These are phyloP conservation scores for Drosophila anomalata DNA, from an alignment of 2,888 invertebrate genomes.

Conservation along the genomic window DNA sequence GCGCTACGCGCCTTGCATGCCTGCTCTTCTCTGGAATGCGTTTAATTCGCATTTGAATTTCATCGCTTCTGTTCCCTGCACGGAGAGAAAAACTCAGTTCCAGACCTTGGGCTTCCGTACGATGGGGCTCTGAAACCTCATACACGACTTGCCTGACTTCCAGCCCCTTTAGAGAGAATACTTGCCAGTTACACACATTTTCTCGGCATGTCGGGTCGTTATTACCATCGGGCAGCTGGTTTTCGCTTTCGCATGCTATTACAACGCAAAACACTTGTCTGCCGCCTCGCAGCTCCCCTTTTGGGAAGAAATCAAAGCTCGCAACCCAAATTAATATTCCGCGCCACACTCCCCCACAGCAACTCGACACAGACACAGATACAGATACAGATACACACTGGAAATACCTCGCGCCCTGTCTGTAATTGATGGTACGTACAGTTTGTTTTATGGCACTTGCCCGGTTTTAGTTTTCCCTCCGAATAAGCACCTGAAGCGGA, in stretches of 20 bases:
- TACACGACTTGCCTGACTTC: too few species aligned
- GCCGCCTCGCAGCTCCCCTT: constrained; percentile 25
- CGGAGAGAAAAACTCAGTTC: neutral
- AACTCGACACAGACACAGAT: constrained; percentile 18
- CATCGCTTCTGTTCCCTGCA: constrained; percentile 47
- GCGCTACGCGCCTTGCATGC: constrained; percentile 71
- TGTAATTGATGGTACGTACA: constrained; percentile 44
- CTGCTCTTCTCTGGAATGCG: constrained; percentile 74
- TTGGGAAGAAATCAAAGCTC: constrained; percentile 72
- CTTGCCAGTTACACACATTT: constrained; percentile 8
- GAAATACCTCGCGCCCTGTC: constrained; percentile 39
- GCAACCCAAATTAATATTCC: constrained; percentile 81
- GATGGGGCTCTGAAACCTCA: too few species aligned
- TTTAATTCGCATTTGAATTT: constrained; percentile 74
- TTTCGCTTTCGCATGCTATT: constrained; percentile 66
- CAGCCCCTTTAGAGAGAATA: neutral
- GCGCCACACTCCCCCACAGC: constrained; percentile 57
- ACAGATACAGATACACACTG: constrained; percentile 23
- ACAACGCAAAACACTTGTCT: constrained; percentile 76
- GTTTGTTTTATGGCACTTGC: constrained; percentile 45
- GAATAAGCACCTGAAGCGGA: neutral
- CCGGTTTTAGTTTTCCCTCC: constrained; percentile 29
- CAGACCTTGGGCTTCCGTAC: too few species aligned
- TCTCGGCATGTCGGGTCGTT: constrained; percentile 49
- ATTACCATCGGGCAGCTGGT: constrained; percentile 33